Percentiles rank a stretch among this genome's conserved stretches.
These are phyloP conservation scores for Drosophila rufa DNA, from an alignment of 1,140 invertebrate species.

Conservation along the genomic window DNA sequence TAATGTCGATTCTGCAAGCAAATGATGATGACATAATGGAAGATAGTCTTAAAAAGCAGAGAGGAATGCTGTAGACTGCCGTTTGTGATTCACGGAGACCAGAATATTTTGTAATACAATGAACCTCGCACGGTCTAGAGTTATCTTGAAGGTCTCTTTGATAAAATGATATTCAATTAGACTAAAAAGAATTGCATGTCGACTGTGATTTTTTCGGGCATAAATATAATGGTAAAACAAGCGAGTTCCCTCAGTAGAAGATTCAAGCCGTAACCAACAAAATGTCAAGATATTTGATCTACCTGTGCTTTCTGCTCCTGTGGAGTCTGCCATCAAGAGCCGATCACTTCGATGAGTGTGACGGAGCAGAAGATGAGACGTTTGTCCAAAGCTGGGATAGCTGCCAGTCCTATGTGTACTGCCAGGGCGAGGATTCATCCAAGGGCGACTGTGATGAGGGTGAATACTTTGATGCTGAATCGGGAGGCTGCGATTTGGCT, in stretches of 20 bases:
- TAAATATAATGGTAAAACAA: conserved; percentile 50
- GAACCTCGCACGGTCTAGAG: conserved; percentile 23
- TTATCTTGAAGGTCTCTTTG: conserved; percentile 52
- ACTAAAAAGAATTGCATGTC: conserved; percentile 74
- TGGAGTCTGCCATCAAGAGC: conserved; percentile 15
- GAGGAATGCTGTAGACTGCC: conserved; percentile 12
- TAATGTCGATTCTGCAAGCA: conserved; percentile 56
- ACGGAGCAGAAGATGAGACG: conserved; percentile 35
- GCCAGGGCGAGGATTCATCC: conserved; percentile 68
- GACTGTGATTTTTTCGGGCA: conserved; percentile 27
- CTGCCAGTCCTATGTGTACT: conserved; percentile 76
- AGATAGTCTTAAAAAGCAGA: conserved; percentile 13
- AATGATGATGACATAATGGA: conserved; percentile 72
- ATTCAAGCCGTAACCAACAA: conserved; percentile 24
- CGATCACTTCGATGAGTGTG: conserved; percentile 68
- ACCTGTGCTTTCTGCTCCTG: conserved; percentile 30
- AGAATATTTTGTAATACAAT: conserved; percentile 48
- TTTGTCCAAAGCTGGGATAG: conserved; percentile 69
- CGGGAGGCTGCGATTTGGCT: conserved; percentile 58
- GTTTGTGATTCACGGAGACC: conserved; percentile 44
- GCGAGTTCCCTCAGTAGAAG: conserved; percentile 46
- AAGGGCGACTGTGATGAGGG: conserved; percentile 67
- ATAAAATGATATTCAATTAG: conserved; percentile 68
- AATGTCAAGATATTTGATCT: conserved; percentile 55
- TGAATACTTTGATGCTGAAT: conserved; percentile 67